Percentiles rank a stretch among this genome's conserved stretches.
phyloP scores from a whole-genome alignment of 2,113 vertebrate genomes.

The Harpagus bidentatus region DNA sequence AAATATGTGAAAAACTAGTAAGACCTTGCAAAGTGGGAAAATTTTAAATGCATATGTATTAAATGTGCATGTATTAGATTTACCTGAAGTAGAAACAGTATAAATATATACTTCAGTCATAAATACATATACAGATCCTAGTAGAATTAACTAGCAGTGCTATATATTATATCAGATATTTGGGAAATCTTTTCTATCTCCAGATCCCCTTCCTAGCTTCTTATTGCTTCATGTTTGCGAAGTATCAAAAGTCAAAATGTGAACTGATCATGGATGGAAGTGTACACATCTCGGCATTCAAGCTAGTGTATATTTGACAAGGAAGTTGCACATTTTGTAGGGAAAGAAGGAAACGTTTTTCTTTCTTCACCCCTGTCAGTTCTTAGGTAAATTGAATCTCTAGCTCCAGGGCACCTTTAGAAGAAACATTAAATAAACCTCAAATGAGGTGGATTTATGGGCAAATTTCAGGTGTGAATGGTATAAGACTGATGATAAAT shows the following conservation, averaged over 20 bases:
- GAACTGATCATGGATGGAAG: neutral
- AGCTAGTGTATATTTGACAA: neutral
- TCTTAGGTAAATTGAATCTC: neutral
- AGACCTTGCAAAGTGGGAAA: neutral
- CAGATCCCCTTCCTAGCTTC: neutral
- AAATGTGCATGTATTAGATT: neutral
- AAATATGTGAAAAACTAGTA: neutral
- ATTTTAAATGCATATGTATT: neutral
- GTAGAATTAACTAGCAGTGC: neutral
- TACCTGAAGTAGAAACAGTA: neutral
- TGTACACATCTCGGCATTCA: neutral
- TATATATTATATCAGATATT: neutral
- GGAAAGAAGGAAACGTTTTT: neutral
- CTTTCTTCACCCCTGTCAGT: neutral
- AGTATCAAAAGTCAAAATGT: neutral
- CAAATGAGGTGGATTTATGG: slow-evolving; percentile 24
- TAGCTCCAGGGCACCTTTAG: neutral
- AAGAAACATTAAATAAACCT: slow-evolving; percentile 27
- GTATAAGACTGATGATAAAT: slow-evolving; percentile 8
- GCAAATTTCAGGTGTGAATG: neutral
- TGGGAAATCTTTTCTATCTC: neutral
- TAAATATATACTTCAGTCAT: neutral
- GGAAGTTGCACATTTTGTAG: neutral
- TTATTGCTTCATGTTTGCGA: neutral
- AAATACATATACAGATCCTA: neutral